Percentiles rank a stretch among this genome's conserved stretches.
These are phyloP conservation scores for Halyomorpha halys DNA, from an alignment of 1,140 invertebrate genomes.

Conservation along the genomic window DNA sequence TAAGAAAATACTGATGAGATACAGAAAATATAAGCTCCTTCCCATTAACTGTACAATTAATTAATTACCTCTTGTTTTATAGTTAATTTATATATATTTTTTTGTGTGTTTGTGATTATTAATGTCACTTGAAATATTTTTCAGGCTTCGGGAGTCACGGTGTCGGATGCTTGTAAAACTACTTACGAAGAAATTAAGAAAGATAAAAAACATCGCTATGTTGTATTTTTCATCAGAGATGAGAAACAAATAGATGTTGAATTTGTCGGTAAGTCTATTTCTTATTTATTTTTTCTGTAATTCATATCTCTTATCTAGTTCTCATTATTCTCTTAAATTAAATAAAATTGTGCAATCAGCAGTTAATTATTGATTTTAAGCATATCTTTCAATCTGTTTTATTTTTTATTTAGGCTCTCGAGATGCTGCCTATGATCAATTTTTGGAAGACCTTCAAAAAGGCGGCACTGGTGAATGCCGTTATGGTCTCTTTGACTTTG, in stretches of 20 bases:
- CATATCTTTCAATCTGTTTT: too few relatives aligned
- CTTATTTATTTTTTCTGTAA: too few relatives aligned
- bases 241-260: conserved; percentile 90
- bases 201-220: conserved; percentile 92
- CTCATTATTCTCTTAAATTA: too few relatives aligned
- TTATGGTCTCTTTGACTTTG: conserved; percentile 90
- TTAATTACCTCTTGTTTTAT: too few relatives aligned
- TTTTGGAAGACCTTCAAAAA: conserved; percentile 81
- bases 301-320: too few relatives aligned
- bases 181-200: conserved; percentile 95
- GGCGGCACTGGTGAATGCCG: conserved; percentile 82
- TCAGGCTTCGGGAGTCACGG: conserved; percentile 90
- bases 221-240: conserved; percentile 89
- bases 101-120: too few relatives aligned
- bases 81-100: too few relatives aligned
- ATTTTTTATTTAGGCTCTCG: conserved; percentile 43
- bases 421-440: conserved; percentile 78
- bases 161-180: conserved; percentile 86
- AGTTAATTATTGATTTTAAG: too few relatives aligned
- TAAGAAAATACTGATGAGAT: too few relatives aligned
- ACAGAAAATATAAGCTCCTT: too few relatives aligned
- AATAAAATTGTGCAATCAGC: too few relatives aligned
- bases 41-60: too few relatives aligned
- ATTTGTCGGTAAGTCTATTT: conserved; percentile 52
- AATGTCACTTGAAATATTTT: conserved; percentile 32